Evolutionary conservation across 2,113 vertebrate genomes (phyloP), one percentile per base, ranked within the genome.

Genomic region (Calidris pygmaea): DNA sequence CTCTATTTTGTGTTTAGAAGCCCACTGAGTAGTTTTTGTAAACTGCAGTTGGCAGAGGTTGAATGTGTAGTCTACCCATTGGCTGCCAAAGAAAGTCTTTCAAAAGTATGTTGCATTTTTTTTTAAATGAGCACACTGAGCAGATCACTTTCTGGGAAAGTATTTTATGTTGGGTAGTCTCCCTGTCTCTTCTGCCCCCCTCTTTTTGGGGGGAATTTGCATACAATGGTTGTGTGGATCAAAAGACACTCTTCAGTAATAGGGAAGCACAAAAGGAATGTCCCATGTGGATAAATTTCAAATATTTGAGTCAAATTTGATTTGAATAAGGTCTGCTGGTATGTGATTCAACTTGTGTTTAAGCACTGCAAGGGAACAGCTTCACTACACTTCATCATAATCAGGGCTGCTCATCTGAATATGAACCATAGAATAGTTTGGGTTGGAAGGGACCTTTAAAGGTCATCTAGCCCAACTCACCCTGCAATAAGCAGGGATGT

Each of bases 371-470:
- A 92, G 84, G 52, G 20, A 80, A 62, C 50, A 73, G 71, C 92
- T 96, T 75, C 92, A 50, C 79, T 86, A 10, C 52, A 60, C 55
- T 89, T 96, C 35, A 67, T 78, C 90, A 41, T 65, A 72, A 93
- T 96, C 95, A 95, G 83, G 93, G 85, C 95, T 95, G 89, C 68
- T 96, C 71, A 85, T 95, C 92, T 96, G 95, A 96, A 95, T 94
- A 45, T 27, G 39, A 43, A 30, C 30, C 29, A 21, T 4, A 41
- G 27, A 43, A 65, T 43, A 32, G 39, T 43, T 65, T 43, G 29
- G 19, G 63, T 41, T 43, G 39, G 63, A 66, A 66, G 39, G 29
- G 39, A 43, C 4, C 18, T 43, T 43, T 32, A 32, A 65, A 65
- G 37, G 26, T 19, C 16, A 63, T 63, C 24, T 63, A 29, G 16